phyloP scores from a whole-genome alignment of 2,113 vertebrate species.

The Oncorhynchus keta region DNA sequence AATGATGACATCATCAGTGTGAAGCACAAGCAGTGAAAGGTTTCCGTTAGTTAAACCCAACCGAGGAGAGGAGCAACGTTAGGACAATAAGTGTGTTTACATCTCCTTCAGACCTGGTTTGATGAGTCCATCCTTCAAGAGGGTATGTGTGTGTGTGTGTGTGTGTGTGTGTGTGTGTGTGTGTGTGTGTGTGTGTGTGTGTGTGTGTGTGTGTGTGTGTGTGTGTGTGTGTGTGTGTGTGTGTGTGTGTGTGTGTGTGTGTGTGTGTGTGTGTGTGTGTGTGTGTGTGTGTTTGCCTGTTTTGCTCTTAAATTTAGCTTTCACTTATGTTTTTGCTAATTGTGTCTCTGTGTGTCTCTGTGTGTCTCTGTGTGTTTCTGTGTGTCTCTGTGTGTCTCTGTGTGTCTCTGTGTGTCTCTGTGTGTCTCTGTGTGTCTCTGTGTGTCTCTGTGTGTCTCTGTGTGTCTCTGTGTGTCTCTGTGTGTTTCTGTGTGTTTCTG shows the following conservation, averaged over 20 bases:
- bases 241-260: constrained; percentile 10
- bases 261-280: constrained; percentile 22
- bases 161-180: neutral
- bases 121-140: constrained; percentile 35
- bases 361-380: constrained; percentile 5
- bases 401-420: neutral
- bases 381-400: neutral
- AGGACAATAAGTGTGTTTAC: neutral
- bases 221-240: neutral
- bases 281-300: constrained; percentile 1
- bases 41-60: too few species aligned
- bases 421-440: constrained; percentile 5
- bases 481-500: constrained; percentile 11
- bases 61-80: neutral
- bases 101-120: constrained; percentile 11
- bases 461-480: constrained; percentile 12
- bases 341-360: constrained; percentile 30
- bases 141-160: constrained; percentile 30
- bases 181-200: too few species aligned
- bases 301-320: neutral
- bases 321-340: constrained; percentile 1
- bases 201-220: too few species aligned
- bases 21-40: neutral
- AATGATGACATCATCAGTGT: neutral
- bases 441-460: neutral